Conservation (phyloP, 1,140 invertebrate species). For the Pogonus chalceus region DNA sequence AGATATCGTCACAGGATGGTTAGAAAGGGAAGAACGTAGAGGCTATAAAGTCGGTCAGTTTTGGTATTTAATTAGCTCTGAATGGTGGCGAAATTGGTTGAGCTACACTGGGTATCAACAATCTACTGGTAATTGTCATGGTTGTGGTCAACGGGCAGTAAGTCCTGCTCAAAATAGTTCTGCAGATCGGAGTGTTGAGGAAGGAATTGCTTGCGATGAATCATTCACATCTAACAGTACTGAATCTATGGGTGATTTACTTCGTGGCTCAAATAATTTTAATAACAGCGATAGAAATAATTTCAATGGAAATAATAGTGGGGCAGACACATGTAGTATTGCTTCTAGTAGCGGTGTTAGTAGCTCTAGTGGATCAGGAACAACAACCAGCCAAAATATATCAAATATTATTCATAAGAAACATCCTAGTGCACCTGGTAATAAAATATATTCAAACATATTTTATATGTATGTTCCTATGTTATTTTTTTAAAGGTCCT, state of each 20-base stretch:
- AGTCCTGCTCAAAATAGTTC: constrained; percentile 28
- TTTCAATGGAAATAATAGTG: constrained; percentile 8
- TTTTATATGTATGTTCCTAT: constrained; percentile 29
- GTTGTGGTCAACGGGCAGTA: not conserved
- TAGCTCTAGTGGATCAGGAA: constrained; percentile 32
- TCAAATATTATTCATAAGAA: not conserved
- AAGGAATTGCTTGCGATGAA: constrained; percentile 51
- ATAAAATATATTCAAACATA: no score
- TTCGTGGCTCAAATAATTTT: constrained; percentile 39
- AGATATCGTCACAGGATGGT: constrained; percentile 70
- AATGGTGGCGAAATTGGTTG: constrained; percentile 76
- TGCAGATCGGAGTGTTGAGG: constrained; percentile 34
- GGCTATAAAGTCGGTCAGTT: constrained; percentile 68
- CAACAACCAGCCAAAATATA: no score
- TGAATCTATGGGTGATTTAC: constrained; percentile 48
- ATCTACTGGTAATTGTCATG: constrained; percentile 22
- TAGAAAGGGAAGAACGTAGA: constrained; percentile 60
- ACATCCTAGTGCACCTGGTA: constrained; percentile 13
- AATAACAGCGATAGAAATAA: not conserved
- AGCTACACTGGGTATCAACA: constrained; percentile 44
- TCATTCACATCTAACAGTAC: constrained; percentile 41
- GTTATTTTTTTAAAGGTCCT: constrained; percentile 55
- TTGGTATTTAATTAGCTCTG: constrained; percentile 74
- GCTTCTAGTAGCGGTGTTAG: constrained; percentile 49
- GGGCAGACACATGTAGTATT: constrained; percentile 38